Evolutionary conservation across 2,888 invertebrate species (phyloP).

Genomic region (Leptinotarsa rubiginosa): DNA sequence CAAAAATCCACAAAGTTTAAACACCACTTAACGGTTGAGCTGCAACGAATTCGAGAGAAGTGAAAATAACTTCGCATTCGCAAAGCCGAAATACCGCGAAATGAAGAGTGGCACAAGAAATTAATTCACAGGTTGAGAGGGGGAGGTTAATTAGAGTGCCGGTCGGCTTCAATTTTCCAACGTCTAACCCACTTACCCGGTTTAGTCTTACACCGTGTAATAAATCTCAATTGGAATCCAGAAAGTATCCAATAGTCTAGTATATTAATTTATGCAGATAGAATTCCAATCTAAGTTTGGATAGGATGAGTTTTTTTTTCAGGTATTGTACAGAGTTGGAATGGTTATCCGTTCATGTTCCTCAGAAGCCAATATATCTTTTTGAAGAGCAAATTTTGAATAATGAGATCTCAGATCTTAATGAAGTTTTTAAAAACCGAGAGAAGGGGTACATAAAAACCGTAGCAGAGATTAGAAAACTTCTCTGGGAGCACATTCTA

Average conservation of each 20-base stretch:
- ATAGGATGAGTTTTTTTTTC: neutral
- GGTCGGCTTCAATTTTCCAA: conserved; percentile 9
- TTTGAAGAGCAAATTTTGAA: too few relatives aligned
- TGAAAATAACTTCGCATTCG: neutral
- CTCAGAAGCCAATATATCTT: too few relatives aligned
- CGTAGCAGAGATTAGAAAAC: too few relatives aligned
- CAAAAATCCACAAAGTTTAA: neutral
- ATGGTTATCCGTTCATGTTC: neutral
- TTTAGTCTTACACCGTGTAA: conserved; percentile 1
- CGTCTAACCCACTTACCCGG: conserved; percentile 3
- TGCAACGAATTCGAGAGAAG: neutral
- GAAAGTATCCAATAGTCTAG: neutral
- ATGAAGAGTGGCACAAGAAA: neutral
- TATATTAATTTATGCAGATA: neutral
- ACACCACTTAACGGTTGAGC: neutral
- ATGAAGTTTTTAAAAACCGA: too few relatives aligned
- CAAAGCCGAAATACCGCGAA: neutral
- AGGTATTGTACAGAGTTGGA: neutral
- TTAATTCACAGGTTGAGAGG: neutral
- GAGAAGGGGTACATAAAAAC: too few relatives aligned
- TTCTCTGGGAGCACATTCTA: too few relatives aligned
- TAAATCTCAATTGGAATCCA: conserved; percentile 1
- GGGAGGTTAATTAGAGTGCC: neutral
- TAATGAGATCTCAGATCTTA: too few relatives aligned
- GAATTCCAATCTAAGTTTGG: neutral